phyloP scores from a whole-genome alignment of 2,888 invertebrate genomes.

The Ptilodon capucinus region DNA sequence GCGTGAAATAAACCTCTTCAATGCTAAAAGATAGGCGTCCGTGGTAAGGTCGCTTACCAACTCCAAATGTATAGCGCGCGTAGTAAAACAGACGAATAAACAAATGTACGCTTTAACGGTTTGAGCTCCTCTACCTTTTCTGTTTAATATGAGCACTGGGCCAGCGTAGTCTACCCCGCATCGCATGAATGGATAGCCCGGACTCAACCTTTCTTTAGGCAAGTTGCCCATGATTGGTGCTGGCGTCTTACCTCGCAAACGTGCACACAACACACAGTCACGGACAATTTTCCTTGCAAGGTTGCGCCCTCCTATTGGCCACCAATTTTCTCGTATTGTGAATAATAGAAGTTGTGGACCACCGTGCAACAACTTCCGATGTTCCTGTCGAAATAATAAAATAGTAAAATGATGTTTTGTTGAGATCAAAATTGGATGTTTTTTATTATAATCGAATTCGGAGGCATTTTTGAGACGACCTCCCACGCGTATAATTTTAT shows the following conservation, averaged over 20 bases:
- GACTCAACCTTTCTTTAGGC: neutral
- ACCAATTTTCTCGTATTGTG: neutral
- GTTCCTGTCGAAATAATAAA: slow-evolving; percentile 14
- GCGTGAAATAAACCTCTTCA: neutral
- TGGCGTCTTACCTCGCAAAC: neutral
- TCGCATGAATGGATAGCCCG: neutral
- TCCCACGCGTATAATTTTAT: slow-evolving; percentile 7
- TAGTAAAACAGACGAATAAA: neutral
- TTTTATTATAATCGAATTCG: slow-evolving; percentile 12
- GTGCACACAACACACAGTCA: neutral
- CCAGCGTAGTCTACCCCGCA: neutral
- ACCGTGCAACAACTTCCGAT: slow-evolving; percentile 9
- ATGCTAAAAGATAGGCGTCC: neutral
- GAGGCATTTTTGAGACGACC: slow-evolving; percentile 3
- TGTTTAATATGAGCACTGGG: neutral
- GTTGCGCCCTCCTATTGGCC: slow-evolving; percentile 1
- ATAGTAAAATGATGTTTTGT: slow-evolving; percentile 20
- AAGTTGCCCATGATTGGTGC: neutral
- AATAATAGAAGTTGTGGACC: slow-evolving; percentile 11
- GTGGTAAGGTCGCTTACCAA: neutral
- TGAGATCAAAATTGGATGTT: slow-evolving; percentile 25
- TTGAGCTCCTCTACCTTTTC: neutral
- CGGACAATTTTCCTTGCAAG: neutral
- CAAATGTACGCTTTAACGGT: too few relatives aligned
- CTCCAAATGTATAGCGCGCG: neutral